A percentile compares a stretch with the other conserved stretches of the same genome.
Conservation (phyloP, 2,797 vertebrate species). For the Lagodon rhomboides region DNA sequence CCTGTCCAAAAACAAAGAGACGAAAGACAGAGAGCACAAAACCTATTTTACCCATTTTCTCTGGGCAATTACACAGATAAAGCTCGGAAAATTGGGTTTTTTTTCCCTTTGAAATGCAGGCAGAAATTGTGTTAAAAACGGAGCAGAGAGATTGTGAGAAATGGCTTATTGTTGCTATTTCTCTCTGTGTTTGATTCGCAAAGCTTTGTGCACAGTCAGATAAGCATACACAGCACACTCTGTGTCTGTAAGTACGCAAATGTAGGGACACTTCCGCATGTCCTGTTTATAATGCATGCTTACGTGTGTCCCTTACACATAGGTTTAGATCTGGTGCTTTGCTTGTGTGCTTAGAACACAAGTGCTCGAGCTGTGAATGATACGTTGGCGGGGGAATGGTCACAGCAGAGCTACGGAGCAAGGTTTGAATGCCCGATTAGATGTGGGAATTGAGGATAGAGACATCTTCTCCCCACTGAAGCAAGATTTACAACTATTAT, state of each 20-base stretch:
- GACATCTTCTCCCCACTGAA: conserved; percentile 40
- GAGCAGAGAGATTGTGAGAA: conserved; percentile 55
- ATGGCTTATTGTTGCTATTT: conserved; percentile 55
- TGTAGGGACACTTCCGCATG: background rate
- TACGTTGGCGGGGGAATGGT: conserved; percentile 45
- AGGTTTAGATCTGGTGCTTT: conserved; percentile 22
- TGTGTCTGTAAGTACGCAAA: background rate
- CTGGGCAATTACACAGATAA: conserved; percentile 77
- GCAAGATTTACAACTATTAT: conserved; percentile 64
- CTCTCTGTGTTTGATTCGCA: conserved; percentile 51
- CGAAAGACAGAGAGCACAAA: conserved; percentile 67
- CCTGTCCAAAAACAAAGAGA: conserved; percentile 68
- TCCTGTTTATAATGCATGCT: conserved; percentile 28
- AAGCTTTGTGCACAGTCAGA: conserved; percentile 30
- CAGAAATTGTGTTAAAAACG: conserved; percentile 66
- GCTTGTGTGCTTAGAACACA: conserved; percentile 17
- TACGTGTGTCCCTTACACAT: conserved; percentile 17
- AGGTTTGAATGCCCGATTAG: conserved; percentile 69
- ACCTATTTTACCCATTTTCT: conserved; percentile 68
- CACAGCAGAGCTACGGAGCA: conserved; percentile 40
- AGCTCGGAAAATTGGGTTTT: conserved; percentile 58
- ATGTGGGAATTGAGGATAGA: conserved; percentile 60
- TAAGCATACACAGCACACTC: background rate
- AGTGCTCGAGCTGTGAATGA: conserved; percentile 15
- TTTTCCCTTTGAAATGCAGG: conserved; percentile 62